Conservation (phyloP, 1,140 invertebrate genomes). For the Vanessa tameamea region DNA sequence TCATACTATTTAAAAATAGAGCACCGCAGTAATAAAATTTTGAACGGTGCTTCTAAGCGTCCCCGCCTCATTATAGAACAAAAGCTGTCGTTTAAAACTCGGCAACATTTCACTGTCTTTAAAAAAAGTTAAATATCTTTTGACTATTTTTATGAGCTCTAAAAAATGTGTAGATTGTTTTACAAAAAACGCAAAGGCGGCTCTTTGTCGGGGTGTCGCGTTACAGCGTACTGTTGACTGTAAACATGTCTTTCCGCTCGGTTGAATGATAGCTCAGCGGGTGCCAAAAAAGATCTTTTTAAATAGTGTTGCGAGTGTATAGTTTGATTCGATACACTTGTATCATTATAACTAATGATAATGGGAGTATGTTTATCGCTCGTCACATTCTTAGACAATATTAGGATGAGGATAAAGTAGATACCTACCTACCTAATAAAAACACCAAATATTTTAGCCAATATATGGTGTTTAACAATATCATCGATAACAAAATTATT, state of each 20-base stretch:
- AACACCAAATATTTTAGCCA: too few species aligned
- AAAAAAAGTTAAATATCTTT: slow-evolving; percentile 75
- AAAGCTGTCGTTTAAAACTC: slow-evolving; percentile 77
- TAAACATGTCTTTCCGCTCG: slow-evolving; percentile 74
- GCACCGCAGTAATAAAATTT: slow-evolving; percentile 66
- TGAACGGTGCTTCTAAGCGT: slow-evolving; percentile 67
- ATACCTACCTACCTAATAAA: too few species aligned
- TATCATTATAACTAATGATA: slow-evolving; percentile 11
- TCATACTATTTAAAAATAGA: slow-evolving; percentile 70
- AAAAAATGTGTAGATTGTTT: slow-evolving; percentile 78
- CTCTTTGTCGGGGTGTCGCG: slow-evolving; percentile 71
- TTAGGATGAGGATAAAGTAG: too few species aligned
- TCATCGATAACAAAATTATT: neutral
- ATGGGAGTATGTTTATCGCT: neutral
- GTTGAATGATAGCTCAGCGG: slow-evolving; percentile 66
- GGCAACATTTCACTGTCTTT: slow-evolving; percentile 78
- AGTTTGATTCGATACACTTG: slow-evolving; percentile 36
- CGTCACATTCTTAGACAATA: too few species aligned
- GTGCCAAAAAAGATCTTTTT: slow-evolving; percentile 58
- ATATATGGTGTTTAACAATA: too few species aligned
- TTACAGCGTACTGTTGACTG: slow-evolving; percentile 70
- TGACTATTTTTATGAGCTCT: slow-evolving; percentile 77
- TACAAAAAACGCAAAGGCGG: slow-evolving; percentile 74
- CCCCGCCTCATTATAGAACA: slow-evolving; percentile 77
- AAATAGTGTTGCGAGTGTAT: slow-evolving; percentile 33